These are phyloP conservation scores for Ceramica pisi DNA, from an alignment of 2,888 invertebrate genomes.

Conservation along the genomic window DNA sequence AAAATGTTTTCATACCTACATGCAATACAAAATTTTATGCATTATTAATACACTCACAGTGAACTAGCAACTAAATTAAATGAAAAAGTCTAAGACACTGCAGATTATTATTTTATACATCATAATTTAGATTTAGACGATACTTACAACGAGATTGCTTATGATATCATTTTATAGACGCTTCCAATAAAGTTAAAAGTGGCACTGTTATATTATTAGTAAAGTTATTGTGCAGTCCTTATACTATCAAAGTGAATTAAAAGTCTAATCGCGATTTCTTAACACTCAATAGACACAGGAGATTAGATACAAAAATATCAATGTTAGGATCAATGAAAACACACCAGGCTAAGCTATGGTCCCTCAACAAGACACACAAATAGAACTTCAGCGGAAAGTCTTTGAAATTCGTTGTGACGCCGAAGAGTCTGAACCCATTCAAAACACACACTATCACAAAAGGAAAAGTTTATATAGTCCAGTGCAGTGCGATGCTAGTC, in stretches of 20 bases:
- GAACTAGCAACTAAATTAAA: slow-evolving; percentile 71
- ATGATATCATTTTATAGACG: slow-evolving; percentile 75
- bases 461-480: slow-evolving; percentile 71
- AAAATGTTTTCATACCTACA: slow-evolving; percentile 66
- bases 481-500: slow-evolving; percentile 71
- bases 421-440: slow-evolving; percentile 65
- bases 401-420: slow-evolving; percentile 79
- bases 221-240: slow-evolving; percentile 86
- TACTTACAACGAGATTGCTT: slow-evolving; percentile 75
- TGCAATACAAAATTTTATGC: slow-evolving; percentile 65
- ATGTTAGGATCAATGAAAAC: slow-evolving; percentile 77
- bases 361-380: slow-evolving; percentile 85
- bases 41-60: slow-evolving; percentile 71
- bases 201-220: slow-evolving; percentile 84
- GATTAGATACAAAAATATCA: slow-evolving; percentile 78
- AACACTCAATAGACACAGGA: slow-evolving; percentile 76
- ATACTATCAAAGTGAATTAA: slow-evolving; percentile 76
- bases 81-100: slow-evolving; percentile 76
- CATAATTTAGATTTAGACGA: slow-evolving; percentile 61
- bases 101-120: slow-evolving; percentile 69
- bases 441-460: slow-evolving; percentile 73
- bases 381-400: slow-evolving; percentile 73
- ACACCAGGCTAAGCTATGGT: slow-evolving; percentile 85
- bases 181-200: slow-evolving; percentile 80
- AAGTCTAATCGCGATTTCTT: slow-evolving; percentile 74